Conservation (phyloP, 2,113 vertebrate genomes). For the Alligator sinensis region DNA sequence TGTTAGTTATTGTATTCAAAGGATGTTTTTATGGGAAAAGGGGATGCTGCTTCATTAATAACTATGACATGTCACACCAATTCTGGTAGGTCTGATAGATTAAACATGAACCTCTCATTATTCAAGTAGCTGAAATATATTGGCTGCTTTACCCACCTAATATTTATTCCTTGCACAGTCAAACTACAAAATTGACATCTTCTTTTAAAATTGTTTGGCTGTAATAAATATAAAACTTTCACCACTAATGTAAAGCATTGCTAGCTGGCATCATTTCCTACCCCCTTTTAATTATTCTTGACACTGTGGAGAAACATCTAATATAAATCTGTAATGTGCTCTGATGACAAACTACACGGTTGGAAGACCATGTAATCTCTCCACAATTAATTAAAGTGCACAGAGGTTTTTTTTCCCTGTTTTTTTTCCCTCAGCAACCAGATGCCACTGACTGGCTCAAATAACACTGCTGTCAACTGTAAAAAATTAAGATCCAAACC, state of each 20-base stretch:
- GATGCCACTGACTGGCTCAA: constrained; percentile 96
- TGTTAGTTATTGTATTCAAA: constrained; percentile 80
- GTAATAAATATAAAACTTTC: constrained; percentile 84
- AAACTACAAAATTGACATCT: constrained; percentile 82
- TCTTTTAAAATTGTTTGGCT: constrained; percentile 85
- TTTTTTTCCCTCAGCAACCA: constrained; percentile 81
- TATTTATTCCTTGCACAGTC: constrained; percentile 81
- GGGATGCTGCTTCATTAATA: constrained; percentile 77
- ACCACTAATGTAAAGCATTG: constrained; percentile 85
- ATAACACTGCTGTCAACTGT: constrained; percentile 96
- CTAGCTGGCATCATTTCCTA: constrained; percentile 90
- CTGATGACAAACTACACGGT: constrained; percentile 99
- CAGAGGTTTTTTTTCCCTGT: constrained; percentile 68
- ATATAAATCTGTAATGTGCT: constrained; percentile 99
- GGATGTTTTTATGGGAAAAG: constrained; percentile 76
- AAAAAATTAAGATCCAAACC: constrained; percentile 97
- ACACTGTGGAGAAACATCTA: constrained; percentile 99
- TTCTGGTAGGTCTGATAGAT: constrained; percentile 79
- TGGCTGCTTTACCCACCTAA: constrained; percentile 71
- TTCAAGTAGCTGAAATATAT: constrained; percentile 66
- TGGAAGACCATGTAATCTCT: constrained; percentile 99
- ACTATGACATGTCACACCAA: constrained; percentile 73
- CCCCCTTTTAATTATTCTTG: constrained; percentile 99
- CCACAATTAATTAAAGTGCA: constrained; percentile 99
- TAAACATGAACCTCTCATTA: constrained; percentile 81